These are phyloP conservation scores for Thamnophis elegans DNA, from an alignment of 2,797 vertebrate genomes.

Conservation along the genomic window DNA sequence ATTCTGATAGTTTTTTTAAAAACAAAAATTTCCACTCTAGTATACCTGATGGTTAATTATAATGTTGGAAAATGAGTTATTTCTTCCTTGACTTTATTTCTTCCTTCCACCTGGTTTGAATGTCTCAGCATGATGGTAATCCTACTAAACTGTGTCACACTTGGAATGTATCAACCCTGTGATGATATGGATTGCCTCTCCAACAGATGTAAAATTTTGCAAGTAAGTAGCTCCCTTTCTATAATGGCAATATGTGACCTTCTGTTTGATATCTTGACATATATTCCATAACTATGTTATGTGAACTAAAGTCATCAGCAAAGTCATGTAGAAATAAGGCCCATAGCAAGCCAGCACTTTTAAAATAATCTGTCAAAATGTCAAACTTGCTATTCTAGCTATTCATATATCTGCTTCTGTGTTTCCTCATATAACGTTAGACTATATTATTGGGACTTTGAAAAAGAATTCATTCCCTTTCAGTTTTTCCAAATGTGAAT, in stretches of 20 bases:
- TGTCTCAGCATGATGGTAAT: conserved; percentile 98
- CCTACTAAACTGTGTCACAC: conserved; percentile 94
- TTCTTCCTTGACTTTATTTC: conserved; percentile 66
- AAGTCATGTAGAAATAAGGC: background rate
- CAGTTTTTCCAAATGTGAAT: background rate
- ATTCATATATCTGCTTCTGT: background rate
- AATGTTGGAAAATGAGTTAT: background rate
- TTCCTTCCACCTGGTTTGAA: conserved; percentile 88
- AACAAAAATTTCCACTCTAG: conserved; percentile 13
- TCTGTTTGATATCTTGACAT: conserved; percentile 8
- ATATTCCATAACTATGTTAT: conserved; percentile 24
- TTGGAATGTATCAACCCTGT: conserved; percentile 98
- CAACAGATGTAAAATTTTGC: conserved; percentile 94
- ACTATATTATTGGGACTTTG: background rate
- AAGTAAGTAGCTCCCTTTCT: conserved; percentile 75
- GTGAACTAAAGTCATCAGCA: background rate
- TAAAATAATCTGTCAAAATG: conserved; percentile 4
- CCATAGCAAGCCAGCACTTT: conserved; percentile 11
- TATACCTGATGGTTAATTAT: background rate
- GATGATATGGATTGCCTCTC: conserved; percentile 98
- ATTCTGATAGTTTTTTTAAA: background rate
- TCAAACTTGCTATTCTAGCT: background rate
- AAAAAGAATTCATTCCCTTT: background rate
- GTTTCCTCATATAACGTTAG: background rate
- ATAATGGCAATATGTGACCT: background rate